Evolutionary conservation across 2,797 vertebrate genomes (phyloP).

Genomic region (Melanotaenia maccullochi): DNA sequence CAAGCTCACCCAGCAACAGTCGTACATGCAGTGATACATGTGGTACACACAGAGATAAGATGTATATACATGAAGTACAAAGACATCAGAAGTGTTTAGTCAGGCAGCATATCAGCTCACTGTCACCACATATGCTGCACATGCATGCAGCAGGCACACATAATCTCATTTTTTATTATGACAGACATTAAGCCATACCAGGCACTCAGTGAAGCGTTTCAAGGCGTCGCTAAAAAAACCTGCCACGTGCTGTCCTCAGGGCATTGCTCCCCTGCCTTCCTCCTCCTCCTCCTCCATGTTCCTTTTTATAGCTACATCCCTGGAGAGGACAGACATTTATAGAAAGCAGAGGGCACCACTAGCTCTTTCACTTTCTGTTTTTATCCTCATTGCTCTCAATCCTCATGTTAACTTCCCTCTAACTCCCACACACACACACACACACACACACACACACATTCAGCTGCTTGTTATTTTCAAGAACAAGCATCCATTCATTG

Average conservation of each 20-base stretch:
- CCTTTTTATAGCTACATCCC: conserved; percentile 76
- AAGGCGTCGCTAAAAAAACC: conserved; percentile 77
- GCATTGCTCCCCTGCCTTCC: conserved; percentile 42
- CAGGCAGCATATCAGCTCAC: background rate
- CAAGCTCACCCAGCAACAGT: background rate
- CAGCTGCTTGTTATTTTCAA: conserved; percentile 23
- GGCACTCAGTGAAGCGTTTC: conserved; percentile 59
- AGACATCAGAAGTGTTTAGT: background rate
- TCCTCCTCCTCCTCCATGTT: conserved; percentile 44
- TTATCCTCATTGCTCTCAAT: conserved; percentile 47
- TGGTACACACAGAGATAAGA: background rate
- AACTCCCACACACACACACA: conserved; percentile 19
- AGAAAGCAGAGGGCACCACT: conserved; percentile 59
- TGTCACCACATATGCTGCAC: conserved; percentile 27
- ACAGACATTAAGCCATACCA: conserved; percentile 56
- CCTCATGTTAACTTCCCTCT: conserved; percentile 38
- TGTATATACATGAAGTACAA: background rate
- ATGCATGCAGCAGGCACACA: conserved; percentile 8
- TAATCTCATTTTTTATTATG: conserved; percentile 64
- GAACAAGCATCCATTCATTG: conserved; percentile 40
- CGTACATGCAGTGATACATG: background rate
- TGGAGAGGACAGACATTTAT: conserved; percentile 68
- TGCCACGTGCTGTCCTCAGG: conserved; percentile 56
- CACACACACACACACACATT: background rate
- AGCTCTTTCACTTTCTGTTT: conserved; percentile 50